Percentiles rank a stretch among this genome's conserved stretches.
These are phyloP conservation scores for Aethes cnicana DNA, from an alignment of 2,888 invertebrate genomes.

Conservation along the genomic window DNA sequence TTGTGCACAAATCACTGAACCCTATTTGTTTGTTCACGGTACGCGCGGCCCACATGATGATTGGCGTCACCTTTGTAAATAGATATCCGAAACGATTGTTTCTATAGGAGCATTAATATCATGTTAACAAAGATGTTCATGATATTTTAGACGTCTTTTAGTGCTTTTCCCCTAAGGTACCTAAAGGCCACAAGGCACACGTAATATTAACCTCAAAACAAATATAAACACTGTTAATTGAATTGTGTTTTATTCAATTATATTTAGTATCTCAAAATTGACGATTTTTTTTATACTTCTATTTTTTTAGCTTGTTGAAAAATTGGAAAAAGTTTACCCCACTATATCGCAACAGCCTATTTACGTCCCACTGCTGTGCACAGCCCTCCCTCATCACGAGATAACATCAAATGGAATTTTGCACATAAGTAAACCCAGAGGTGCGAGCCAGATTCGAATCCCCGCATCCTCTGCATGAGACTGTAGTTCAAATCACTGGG, in stretches of 20 bases:
- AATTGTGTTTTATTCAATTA: constrained; percentile 52
- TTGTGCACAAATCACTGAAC: constrained; percentile 65
- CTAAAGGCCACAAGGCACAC: constrained; percentile 73
- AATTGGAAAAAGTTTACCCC: no score
- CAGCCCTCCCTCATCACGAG: no score
- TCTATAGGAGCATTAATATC: constrained; percentile 53
- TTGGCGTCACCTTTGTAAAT: constrained; percentile 39
- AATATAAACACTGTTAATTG: constrained; percentile 82
- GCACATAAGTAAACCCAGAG: no score
- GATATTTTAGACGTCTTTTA: constrained; percentile 72
- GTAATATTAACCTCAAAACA: constrained; percentile 78
- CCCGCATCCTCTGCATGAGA: no score
- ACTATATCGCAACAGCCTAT: no score
- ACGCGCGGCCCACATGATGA: not conserved
- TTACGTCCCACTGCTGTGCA: no score
- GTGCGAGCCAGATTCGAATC: no score
- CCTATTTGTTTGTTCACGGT: constrained; percentile 24
- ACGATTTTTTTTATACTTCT: no score
- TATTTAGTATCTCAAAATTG: not conserved
- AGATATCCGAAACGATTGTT: constrained; percentile 59
- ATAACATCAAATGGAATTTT: no score
- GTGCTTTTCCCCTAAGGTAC: constrained; percentile 73
- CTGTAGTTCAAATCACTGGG: no score
- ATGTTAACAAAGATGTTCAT: constrained; percentile 67
- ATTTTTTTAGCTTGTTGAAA: no score